Conservation (phyloP, 1,140 invertebrate species). For the Aradophagus sp. region DNA sequence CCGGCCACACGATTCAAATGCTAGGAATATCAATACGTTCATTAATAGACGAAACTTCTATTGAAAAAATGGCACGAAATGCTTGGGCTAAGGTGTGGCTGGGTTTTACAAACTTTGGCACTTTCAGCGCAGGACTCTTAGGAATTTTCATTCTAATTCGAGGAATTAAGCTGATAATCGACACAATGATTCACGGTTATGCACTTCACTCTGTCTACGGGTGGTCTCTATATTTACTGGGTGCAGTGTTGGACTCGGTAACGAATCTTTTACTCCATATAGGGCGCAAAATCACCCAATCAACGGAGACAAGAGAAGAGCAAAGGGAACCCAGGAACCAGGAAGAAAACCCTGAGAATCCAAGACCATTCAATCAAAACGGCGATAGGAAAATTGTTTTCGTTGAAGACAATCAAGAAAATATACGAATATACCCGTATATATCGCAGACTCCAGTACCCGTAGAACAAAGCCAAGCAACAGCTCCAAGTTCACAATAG, state of each 20-base stretch:
- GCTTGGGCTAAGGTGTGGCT: background rate
- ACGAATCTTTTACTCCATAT: slow-evolving; percentile 27
- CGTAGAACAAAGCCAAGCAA: no score
- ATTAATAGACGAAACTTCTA: background rate
- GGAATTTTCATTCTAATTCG: slow-evolving; percentile 17
- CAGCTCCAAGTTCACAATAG: no score
- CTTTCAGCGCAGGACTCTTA: slow-evolving; percentile 8
- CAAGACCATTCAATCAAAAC: no score
- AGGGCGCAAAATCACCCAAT: no score
- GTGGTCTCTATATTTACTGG: slow-evolving; percentile 22
- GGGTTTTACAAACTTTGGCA: background rate
- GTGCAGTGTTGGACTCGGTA: slow-evolving; percentile 22
- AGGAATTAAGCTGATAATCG: slow-evolving; percentile 14
- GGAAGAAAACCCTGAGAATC: no score
- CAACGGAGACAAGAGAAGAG: no score
- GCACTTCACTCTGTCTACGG: slow-evolving; percentile 28
- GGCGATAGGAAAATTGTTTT: no score
- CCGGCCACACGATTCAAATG: background rate
- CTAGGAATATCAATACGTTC: background rate
- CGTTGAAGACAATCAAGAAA: no score
- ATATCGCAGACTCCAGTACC: no score
- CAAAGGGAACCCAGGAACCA: no score
- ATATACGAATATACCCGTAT: no score
- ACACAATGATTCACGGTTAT: slow-evolving; percentile 28
- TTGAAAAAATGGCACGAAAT: background rate